Evolutionary conservation across 2,797 vertebrate genomes (phyloP).

Genomic region (Liasis olivaceus): DNA sequence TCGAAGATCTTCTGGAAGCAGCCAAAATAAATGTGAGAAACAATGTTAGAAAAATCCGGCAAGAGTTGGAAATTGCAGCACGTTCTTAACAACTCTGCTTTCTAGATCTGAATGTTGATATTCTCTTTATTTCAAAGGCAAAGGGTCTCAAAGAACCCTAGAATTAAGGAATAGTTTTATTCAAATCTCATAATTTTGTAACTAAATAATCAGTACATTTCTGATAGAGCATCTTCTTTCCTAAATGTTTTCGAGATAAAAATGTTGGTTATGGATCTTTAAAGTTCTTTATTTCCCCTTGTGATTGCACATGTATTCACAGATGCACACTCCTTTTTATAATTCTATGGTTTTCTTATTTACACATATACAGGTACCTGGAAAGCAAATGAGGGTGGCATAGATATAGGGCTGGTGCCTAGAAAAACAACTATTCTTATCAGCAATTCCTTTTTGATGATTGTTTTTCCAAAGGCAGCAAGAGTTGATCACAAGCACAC

Average conservation of each 20-base stretch:
- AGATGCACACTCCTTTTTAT: background rate
- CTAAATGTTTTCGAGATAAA: background rate
- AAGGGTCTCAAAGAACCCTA: background rate
- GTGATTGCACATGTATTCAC: background rate
- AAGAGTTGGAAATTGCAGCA: background rate
- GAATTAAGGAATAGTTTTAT: background rate
- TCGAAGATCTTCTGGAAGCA: background rate
- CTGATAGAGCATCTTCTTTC: background rate
- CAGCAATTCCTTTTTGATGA: background rate
- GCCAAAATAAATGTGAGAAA: constrained; percentile 4
- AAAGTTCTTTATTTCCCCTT: background rate
- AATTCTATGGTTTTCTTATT: background rate
- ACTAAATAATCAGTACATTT: background rate
- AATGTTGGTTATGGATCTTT: background rate
- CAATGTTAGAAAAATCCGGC: background rate
- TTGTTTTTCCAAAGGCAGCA: background rate
- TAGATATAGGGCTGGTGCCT: background rate
- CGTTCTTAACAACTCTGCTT: background rate
- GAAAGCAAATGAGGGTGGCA: background rate
- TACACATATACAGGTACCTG: background rate
- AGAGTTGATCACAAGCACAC: background rate
- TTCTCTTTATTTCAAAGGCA: background rate
- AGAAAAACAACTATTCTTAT: background rate
- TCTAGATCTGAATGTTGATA: background rate
- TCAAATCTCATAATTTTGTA: background rate